Percentiles rank a stretch among this genome's conserved stretches.
Evolutionary conservation across 1,140 invertebrate genomes (phyloP).

Genomic region (Leptinotarsa texana): DNA sequence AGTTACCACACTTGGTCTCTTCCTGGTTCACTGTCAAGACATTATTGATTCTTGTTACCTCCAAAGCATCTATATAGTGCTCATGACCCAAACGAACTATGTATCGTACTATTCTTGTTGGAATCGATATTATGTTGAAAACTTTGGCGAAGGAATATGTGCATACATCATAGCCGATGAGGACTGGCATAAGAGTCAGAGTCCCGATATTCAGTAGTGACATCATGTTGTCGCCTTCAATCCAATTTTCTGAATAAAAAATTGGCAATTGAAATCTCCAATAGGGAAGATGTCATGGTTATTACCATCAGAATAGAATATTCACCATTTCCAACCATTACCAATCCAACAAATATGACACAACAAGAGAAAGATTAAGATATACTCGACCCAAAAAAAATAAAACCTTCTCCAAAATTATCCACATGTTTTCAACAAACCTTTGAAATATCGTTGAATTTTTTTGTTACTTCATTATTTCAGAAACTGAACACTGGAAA

Average conservation of each 20-base stretch:
- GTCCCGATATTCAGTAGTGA: conserved; percentile 13
- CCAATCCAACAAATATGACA: background rate
- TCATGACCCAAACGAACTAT: background rate
- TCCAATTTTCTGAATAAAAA: too few relatives aligned
- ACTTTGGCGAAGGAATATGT: background rate
- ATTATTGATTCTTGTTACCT: background rate
- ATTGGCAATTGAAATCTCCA: too few relatives aligned
- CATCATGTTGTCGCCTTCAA: background rate
- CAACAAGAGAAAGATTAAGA: too few relatives aligned
- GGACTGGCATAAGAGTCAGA: conserved; percentile 4
- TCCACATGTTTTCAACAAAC: too few relatives aligned
- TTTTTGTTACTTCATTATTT: too few relatives aligned
- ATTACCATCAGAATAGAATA: too few relatives aligned
- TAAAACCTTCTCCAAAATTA: too few relatives aligned
- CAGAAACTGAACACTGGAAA: too few relatives aligned
- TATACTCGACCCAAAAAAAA: too few relatives aligned
- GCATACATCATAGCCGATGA: conserved; percentile 16
- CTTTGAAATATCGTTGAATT: too few relatives aligned
- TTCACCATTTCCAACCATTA: background rate
- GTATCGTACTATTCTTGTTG: conserved; percentile 6
- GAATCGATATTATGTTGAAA: background rate
- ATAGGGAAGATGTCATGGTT: too few relatives aligned
- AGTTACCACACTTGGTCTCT: conserved; percentile 4
- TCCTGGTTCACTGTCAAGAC: background rate
- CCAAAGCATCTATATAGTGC: conserved; percentile 4